Base-by-base conservation (phyloP, 2,888 invertebrate species). In the Hyppa rectilinea region DNA sequence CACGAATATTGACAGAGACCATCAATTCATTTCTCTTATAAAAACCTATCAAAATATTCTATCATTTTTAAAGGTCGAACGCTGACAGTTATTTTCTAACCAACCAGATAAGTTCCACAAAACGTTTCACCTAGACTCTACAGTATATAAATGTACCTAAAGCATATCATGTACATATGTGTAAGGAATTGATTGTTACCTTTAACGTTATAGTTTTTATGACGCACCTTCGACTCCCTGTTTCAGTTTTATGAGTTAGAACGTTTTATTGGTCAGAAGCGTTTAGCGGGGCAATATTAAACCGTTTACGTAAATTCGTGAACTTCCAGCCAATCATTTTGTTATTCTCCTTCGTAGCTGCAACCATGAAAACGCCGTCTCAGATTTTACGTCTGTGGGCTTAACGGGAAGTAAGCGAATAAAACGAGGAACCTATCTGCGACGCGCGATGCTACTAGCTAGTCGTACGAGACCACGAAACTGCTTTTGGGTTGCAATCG, bases 401-500 rank as follows among this genome's bases (percentile, higher is more conserved):
- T 84, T 82, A 84, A 83, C 79, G 74, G 74, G 80, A 73, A 79
- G 82, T 76, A 81, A 83, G 80, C 78, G 83, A 85, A 85, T 77
- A 79, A 87, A 89, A 65, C 68, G 72, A 31, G 75, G 71, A 79
- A 83, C 82, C 78, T 80, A 74, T 80, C 66, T 70, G 67, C 71
- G 70, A 59, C 78, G 81, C 82, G 80, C 79, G 76, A 80, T 81
- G 84, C 23, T 29, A 34, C 40, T 63, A 26, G 80, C 84, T 84
- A 83, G 82, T 83, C 83, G 84, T 80, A 83, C 81, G 85, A 80
- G 87, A 87, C 90, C 93, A 87, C 92, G 88, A 89, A 92, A 90
- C 89, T 88, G 91, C 89, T 91, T 89, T 88, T 87, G 87, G 90
- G 87, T 84, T 90, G 88, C 84, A 91, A 88, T 88, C 92, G 93